phyloP scores from a whole-genome alignment of 2,113 vertebrate genomes.

The Fregata magnificens region DNA sequence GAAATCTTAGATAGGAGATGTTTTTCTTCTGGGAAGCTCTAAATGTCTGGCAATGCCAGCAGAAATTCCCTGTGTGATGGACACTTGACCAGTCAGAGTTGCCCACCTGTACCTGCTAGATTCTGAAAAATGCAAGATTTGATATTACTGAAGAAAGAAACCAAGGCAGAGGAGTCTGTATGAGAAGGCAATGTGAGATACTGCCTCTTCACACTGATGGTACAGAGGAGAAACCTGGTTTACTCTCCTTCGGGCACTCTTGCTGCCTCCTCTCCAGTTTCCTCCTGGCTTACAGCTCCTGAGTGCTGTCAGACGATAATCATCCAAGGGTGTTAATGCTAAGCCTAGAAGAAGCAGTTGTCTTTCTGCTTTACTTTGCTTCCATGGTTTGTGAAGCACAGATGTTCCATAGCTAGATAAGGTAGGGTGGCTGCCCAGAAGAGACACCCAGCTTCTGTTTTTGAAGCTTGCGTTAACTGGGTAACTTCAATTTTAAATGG shows the following conservation, averaged over 20 bases:
- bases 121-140: not conserved
- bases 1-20: not conserved
- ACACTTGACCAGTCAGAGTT: not conserved
- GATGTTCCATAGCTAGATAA: not conserved
- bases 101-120: not conserved
- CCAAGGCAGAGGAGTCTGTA: not conserved
- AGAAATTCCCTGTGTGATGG: not conserved
- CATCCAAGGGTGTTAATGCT: not conserved
- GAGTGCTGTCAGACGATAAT: not conserved
- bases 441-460: not conserved
- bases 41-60: not conserved
- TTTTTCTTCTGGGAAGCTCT: not conserved
- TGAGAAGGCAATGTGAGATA: not conserved
- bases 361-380: not conserved
- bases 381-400: not conserved
- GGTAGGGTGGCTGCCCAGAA: not conserved
- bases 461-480: not conserved
- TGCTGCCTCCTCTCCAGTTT: not conserved
- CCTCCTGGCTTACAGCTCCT: not conserved
- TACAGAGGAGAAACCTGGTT: not conserved
- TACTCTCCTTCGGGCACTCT: not conserved
- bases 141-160: not conserved
- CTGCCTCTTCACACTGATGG: not conserved
- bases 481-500: not conserved
- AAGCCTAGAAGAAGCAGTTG: not conserved